These are phyloP conservation scores for Diabrotica undecimpunctata DNA, from an alignment of 1,140 invertebrate species.

Conservation along the genomic window DNA sequence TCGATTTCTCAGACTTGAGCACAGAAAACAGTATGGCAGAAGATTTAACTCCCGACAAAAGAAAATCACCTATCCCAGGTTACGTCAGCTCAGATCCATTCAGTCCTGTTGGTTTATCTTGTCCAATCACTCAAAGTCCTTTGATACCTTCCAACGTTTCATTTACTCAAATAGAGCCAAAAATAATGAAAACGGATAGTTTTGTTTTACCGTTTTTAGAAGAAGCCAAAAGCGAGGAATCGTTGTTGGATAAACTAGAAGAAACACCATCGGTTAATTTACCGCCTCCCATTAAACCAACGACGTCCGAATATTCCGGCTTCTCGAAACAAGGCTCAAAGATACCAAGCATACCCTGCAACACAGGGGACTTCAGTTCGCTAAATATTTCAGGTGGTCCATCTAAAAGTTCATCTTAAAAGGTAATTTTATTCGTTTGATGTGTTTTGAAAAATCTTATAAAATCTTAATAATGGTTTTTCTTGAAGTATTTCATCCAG, in stretches of 20 bases:
- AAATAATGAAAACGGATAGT: constrained; percentile 37
- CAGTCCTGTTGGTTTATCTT: constrained; percentile 40
- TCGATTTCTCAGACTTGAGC: constrained; percentile 67
- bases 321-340: constrained; percentile 65
- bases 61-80: constrained; percentile 34
- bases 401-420: background rate
- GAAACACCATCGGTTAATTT: constrained; percentile 56
- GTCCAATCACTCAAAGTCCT: constrained; percentile 37
- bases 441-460: too few species aligned
- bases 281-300: constrained; percentile 57
- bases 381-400: background rate
- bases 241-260: constrained; percentile 58
- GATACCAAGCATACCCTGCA: constrained; percentile 71
- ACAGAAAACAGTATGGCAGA: constrained; percentile 64
- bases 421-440: too few species aligned
- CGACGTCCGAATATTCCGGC: constrained; percentile 59
- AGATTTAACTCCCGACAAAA: constrained; percentile 49
- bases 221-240: constrained; percentile 49
- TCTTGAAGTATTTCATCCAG: too few species aligned
- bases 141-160: constrained; percentile 34
- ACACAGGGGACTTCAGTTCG: constrained; percentile 55
- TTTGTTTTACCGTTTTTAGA: constrained; percentile 47
- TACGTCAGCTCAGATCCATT: constrained; percentile 45
- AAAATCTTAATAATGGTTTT: too few species aligned
- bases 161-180: constrained; percentile 11